Evolutionary conservation across 2,888 invertebrate genomes (phyloP).

Genomic region (Tuta absoluta): DNA sequence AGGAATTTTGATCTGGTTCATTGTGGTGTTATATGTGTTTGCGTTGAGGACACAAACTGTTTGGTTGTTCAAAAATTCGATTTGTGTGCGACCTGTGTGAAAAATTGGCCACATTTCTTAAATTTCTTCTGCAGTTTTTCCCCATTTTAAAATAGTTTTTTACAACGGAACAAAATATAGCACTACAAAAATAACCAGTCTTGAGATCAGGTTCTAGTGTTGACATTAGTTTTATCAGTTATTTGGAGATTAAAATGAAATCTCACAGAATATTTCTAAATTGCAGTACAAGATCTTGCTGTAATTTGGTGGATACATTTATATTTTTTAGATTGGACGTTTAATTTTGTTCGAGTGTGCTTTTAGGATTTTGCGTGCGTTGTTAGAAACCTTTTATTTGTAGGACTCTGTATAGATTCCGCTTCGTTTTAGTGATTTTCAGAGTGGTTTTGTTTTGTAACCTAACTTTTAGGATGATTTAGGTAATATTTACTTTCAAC

Average conservation of each 20-base stretch:
- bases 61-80: neutral
- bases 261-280: neutral
- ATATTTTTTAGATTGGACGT: neutral
- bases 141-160: neutral
- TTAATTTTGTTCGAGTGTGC: constrained; percentile 39
- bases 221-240: neutral
- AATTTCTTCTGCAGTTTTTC: neutral
- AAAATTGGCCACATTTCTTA: neutral
- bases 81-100: neutral
- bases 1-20: constrained; percentile 38
- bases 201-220: neutral
- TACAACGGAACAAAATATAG: constrained; percentile 25
- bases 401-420: constrained; percentile 44
- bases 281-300: neutral
- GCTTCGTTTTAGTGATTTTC: constrained; percentile 42
- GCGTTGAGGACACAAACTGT: neutral
- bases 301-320: neutral
- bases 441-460: constrained; percentile 35
- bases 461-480: neutral
- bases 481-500: neutral
- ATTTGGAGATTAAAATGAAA: neutral
- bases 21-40: neutral
- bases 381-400: constrained; percentile 43
- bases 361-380: constrained; percentile 49
- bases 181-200: constrained; percentile 25